A percentile compares a stretch with the other conserved stretches of the same genome.
These are phyloP conservation scores for Arctocebus calabarensis DNA, from an alignment of 2,797 vertebrate species.

Conservation along the genomic window DNA sequence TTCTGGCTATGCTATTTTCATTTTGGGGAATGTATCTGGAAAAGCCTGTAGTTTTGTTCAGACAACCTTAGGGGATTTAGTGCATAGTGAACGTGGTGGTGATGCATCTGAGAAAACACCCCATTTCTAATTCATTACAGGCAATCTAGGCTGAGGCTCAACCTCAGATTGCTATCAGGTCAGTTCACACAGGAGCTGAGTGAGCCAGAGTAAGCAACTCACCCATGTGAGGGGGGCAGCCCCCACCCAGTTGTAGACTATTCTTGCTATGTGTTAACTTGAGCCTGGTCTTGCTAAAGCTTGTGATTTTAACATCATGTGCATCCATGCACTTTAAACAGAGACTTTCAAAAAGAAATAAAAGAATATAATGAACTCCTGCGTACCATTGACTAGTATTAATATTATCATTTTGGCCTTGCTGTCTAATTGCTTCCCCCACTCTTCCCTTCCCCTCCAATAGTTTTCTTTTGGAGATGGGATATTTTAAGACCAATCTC, in stretches of 20 bases:
- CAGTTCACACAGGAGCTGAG: neutral
- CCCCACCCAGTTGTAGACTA: neutral
- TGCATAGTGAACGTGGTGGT: neutral
- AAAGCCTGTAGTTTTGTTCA: neutral
- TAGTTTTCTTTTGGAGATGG: neutral
- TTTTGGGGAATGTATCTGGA: neutral
- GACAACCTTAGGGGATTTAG: neutral
- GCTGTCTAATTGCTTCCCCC: neutral
- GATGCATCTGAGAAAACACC: neutral
- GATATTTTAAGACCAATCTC: constrained; percentile 15
- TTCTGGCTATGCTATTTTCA: neutral
- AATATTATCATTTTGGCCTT: neutral
- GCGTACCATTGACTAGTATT: neutral
- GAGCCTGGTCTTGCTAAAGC: neutral
- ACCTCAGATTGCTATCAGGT: neutral
- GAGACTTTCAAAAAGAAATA: neutral
- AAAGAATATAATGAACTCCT: neutral
- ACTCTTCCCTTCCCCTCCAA: fast-evolving
- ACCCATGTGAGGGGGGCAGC: neutral
- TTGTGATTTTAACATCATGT: neutral
- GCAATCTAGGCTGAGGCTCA: neutral
- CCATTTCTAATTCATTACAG: neutral
- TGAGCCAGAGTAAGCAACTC: neutral
- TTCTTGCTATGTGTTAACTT: neutral
- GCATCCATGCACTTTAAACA: neutral